Percentiles rank a stretch among this genome's conserved stretches.
These are phyloP conservation scores for Eilema sororculum DNA, from an alignment of 2,888 invertebrate genomes.

Conservation along the genomic window DNA sequence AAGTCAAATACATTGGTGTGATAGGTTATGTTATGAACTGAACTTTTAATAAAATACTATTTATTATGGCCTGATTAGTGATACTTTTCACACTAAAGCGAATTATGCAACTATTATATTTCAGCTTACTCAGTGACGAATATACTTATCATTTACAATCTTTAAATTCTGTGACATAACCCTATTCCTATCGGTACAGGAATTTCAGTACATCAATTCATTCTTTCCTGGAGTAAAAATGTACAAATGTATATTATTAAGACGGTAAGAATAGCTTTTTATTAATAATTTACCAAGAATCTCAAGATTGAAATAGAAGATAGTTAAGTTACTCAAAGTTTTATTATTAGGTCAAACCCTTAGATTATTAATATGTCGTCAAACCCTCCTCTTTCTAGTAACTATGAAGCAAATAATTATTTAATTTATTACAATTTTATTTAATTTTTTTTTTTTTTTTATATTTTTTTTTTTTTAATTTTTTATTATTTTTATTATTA, in stretches of 20 bases:
- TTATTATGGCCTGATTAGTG: not conserved
- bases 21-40: conserved; percentile 8
- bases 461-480: too few relatives aligned
- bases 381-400: not conserved
- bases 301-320: conserved; percentile 9
- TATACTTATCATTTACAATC: conserved; percentile 6
- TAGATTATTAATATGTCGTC: too few relatives aligned
- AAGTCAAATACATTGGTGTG: not conserved
- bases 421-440: not conserved
- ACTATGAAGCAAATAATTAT: not conserved
- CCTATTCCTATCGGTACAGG: conserved; percentile 27
- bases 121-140: conserved; percentile 12
- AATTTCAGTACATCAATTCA: conserved; percentile 23
- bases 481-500: not conserved
- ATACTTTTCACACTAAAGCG: not conserved
- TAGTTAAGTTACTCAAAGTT: too few relatives aligned
- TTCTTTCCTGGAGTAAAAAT: conserved; percentile 52
- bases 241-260: conserved; percentile 70
- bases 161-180: conserved; percentile 43
- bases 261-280: conserved; percentile 63
- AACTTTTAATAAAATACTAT: not conserved
- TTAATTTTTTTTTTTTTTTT: too few relatives aligned
- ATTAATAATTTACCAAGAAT: not conserved
- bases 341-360: too few relatives aligned
- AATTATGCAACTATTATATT: conserved; percentile 8